Conservation (phyloP, 2,888 invertebrate species). For the Athalia cordata region DNA sequence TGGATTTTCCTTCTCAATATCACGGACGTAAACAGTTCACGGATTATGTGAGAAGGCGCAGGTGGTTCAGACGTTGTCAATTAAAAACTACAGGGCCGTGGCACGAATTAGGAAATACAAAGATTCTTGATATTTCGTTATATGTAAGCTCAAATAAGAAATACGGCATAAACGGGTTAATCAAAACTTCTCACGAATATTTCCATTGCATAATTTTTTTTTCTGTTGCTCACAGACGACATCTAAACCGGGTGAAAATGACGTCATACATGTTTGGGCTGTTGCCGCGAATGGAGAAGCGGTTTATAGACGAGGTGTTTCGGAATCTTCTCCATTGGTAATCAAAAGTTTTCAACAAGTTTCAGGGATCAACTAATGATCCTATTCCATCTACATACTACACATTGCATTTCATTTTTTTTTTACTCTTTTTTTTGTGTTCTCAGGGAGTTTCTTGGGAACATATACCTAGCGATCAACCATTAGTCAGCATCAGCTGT, state of each 20-base stretch:
- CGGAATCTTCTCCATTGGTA: slow-evolving; percentile 83
- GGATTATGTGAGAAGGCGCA: slow-evolving; percentile 89
- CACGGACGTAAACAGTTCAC: slow-evolving; percentile 91
- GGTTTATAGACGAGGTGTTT: slow-evolving; percentile 87
- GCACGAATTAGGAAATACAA: slow-evolving; percentile 90
- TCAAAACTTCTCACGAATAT: too few relatives aligned
- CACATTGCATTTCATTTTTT: background rate
- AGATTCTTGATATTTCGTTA: slow-evolving; percentile 86
- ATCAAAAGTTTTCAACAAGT: slow-evolving; percentile 61
- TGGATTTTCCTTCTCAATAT: slow-evolving; percentile 92
- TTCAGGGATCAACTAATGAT: background rate
- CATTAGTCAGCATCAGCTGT: slow-evolving; percentile 84
- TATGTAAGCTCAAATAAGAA: slow-evolving; percentile 74
- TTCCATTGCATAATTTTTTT: background rate
- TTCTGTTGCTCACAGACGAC: slow-evolving; percentile 66
- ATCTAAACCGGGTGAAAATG: slow-evolving; percentile 72
- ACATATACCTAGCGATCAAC: slow-evolving; percentile 88
- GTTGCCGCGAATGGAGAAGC: slow-evolving; percentile 91
- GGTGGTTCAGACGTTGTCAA: slow-evolving; percentile 90
- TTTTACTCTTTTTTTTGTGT: slow-evolving; percentile 47
- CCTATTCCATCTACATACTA: background rate
- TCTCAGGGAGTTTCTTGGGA: slow-evolving; percentile 85
- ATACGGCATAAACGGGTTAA: too few relatives aligned
- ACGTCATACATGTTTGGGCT: slow-evolving; percentile 84
- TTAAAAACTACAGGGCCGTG: slow-evolving; percentile 91